Evolutionary conservation across 2,888 invertebrate species (phyloP), one percentile per base, ranked within the genome.

Genomic region (Sarcophaga caerulescens): DNA sequence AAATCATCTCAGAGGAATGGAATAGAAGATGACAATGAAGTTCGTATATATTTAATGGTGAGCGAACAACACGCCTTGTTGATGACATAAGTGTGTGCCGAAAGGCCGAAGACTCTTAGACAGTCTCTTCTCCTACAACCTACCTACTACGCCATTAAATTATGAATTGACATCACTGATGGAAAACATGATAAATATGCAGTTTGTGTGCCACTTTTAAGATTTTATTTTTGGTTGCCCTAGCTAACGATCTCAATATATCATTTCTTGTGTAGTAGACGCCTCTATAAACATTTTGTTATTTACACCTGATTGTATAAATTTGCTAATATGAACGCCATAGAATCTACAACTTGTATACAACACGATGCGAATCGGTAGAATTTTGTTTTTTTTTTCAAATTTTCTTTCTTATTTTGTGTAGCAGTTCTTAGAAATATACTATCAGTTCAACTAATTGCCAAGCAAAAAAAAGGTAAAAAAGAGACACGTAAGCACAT

Each of bases 231-330:
- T 35, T 35, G 35, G 8, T 35, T 35, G 8, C 35, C 10, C 8
- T 8, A 35, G 35, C 35, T 35, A 35, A 35, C 35, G 35, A 52
- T 14, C 52, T 52, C 52, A 52, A 52, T 14, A 52, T 3, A 52
- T 52, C 52, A 52, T 52, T 17, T 52, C 14, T 52, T 14, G 3
- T 12, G 5, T 52, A 5, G 52, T 52, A 52, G 17, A 17, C 52
- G 52, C 52, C 12, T 14, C 52, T 17, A 12, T 52, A 52, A 52
- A 14, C 17, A 17, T 52, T 52, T 17, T 35, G 35, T 70, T 21
- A 52, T 57, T 70, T 57, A 19, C 69, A 70, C 69, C 69, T 70
- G 69, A 52, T 52, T 70, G 2, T 70, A 57, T 25, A 52, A 70
- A 70, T 52, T 57, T 57, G 52, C 52, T n/a, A 57, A 52, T n/a